Evolutionary conservation across 2,888 invertebrate genomes (phyloP), one percentile per base, ranked within the genome.

Genomic region (Rhogogaster chlorosoma): DNA sequence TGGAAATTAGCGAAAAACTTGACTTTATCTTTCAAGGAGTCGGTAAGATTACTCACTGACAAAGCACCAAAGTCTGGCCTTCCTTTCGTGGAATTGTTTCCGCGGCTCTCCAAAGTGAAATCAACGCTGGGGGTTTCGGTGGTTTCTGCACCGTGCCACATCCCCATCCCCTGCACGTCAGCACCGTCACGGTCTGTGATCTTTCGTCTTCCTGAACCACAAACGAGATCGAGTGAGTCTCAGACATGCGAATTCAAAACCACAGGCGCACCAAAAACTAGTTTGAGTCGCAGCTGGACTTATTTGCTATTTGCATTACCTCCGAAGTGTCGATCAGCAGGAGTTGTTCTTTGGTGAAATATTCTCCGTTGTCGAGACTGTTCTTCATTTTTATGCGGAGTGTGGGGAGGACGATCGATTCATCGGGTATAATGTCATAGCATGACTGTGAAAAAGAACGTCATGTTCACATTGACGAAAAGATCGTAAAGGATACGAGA

Each of bases 31-130:
- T 32, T 32, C 36, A 18, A 29, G 18, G 18, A 70, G 36, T 15
- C 12, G 6, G 26, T 29, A 4, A 6, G 6, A 70, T 53, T 64
- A 90, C 92, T 92, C 91, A 94, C 94, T 93, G 93, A 93, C 94
- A 94, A 26, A 93, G 91, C 7, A 93, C 90, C 6, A 94, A 87
- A 4, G 93, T 90, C 1, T 92, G 91, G 45, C 90, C 89, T 1
- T 92, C 90, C 42, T 91, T 88, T 85, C 92, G 91, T 0, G 18
- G 89, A 3, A 93, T 18, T 9, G 6, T 70, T 70, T 36, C 70
- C 70, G 70, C 4, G 29, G 70, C 70, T 70, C 2, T 32, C 92
- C 93, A 93, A 29, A 94, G 88, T 1, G 90, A 87, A 15, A 94
- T 88, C 85, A 94, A 90, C n/a, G 91, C 88, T 77, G 89, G 88